Evolutionary conservation across 2,113 vertebrate genomes (phyloP), one percentile per base, ranked within the genome.

Genomic region (Callionymus lyra): DNA sequence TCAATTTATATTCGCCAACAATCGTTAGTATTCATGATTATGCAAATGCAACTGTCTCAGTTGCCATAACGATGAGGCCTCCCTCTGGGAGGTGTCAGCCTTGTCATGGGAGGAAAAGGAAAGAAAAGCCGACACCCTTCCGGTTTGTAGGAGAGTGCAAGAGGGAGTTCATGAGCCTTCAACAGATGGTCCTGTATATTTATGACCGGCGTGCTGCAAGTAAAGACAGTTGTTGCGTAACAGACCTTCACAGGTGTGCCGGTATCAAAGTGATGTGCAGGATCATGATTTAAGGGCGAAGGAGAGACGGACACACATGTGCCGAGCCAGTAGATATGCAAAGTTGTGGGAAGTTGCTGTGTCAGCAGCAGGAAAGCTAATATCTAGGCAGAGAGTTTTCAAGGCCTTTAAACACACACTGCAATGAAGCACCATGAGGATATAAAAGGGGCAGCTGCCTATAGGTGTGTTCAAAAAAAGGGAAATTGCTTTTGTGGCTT

Each of bases 151-250:
- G 65, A 47, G 58, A 37, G 15, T 45, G 34, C 5, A 9, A 39
- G 6, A 32, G 9, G 17, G 19, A 14, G 21, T 18, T 16, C 15
- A 38, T 27, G 41, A 53, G 54, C 60, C 35, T 61, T 46, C 53
- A 68, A 77, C 85, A 87, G 82, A 76, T 87, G 84, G 79, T 83
- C 52, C 49, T 85, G 82, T 84, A 80, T 86, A 84, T 85, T 83
- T 80, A 86, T 84, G 79, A 86, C 53, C 59, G 8, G 8, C 21
- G 4, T 4, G 21, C 21, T 27, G 21, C 8, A 8, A 27, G 8
- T 27, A 27, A 27, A 27, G 8, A 8, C 21, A 27, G 21, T 27
- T 27, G 8, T 27, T 27, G 21, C 21, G 8, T 27, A 4, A 27
- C 21, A 27, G 8, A 8, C 21, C 21, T 27, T 27, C 46, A 49